These are phyloP conservation scores for Copidosoma floridanum DNA, from an alignment of 1,140 invertebrate genomes.

Conservation along the genomic window DNA sequence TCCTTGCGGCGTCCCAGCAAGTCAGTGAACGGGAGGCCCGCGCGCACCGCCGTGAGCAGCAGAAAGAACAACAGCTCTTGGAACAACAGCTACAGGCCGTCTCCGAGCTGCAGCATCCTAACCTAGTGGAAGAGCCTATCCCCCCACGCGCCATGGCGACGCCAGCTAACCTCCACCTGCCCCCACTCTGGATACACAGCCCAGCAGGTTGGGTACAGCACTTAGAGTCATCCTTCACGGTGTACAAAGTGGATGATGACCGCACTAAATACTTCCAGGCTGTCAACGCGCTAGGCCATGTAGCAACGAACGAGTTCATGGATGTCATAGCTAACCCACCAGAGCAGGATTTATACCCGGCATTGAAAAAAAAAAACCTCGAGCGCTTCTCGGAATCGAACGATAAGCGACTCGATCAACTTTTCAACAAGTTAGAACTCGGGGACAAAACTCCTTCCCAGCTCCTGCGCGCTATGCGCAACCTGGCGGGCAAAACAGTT, in stretches of 20 bases:
- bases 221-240: background rate
- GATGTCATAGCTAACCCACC: conserved; percentile 22
- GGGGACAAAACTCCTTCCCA: too few species aligned
- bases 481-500: conserved; percentile 15
- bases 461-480: conserved; percentile 28
- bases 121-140: too few species aligned
- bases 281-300: conserved; percentile 13
- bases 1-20: too few species aligned
- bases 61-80: too few species aligned
- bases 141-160: too few species aligned
- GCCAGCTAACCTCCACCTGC: background rate
- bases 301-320: background rate
- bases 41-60: too few species aligned
- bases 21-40: too few species aligned
- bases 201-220: background rate
- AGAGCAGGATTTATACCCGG: conserved; percentile 11
- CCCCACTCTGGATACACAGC: background rate
- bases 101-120: too few species aligned
- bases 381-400: conserved; percentile 9
- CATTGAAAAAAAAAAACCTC: conserved; percentile 21
- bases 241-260: background rate
- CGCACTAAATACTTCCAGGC: background rate
- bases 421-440: conserved; percentile 1
- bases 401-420: conserved; percentile 13
- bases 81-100: too few species aligned